Conservation (phyloP, 1,140 invertebrate species). For the Drosophila bifasciata region DNA sequence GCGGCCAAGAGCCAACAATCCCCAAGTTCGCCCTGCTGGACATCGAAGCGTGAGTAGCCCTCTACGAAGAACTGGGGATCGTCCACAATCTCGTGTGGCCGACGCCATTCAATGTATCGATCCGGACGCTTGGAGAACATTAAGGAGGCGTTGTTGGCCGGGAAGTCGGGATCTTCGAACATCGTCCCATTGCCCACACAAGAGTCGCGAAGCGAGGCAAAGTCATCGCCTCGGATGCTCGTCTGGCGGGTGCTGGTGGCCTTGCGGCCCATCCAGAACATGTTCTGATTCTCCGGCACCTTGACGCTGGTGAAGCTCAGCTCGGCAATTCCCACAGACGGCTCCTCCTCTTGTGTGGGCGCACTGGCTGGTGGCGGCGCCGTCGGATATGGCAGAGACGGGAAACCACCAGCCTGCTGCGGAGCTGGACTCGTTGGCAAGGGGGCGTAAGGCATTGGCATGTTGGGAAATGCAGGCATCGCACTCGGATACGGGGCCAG, state of each 20-base stretch:
- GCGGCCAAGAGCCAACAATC: conserved; percentile 99
- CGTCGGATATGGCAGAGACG: conserved; percentile 53
- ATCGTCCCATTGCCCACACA: conserved; percentile 89
- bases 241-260: conserved; percentile 53
- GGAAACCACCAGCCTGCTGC: conserved; percentile 49
- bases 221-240: conserved; percentile 87
- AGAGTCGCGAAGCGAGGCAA: conserved; percentile 88
- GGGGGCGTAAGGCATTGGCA: conserved; percentile 74
- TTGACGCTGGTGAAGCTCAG: conserved; percentile 77
- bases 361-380: conserved; percentile 56
- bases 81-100: conserved; percentile 93
- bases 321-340: conserved; percentile 70
- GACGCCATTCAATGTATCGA: conserved; percentile 92
- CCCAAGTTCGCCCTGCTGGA: conserved; percentile 98
- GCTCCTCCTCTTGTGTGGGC: conserved; percentile 65
- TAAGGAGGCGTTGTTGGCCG: conserved; percentile 90
- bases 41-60: conserved; percentile 97
- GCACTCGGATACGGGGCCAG: conserved; percentile 41
- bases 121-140: conserved; percentile 91
- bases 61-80: conserved; percentile 96
- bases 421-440: conserved; percentile 58
- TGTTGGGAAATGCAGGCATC: conserved; percentile 59
- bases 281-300: conserved; percentile 76
- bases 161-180: conserved; percentile 96
- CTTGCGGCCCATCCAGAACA: conserved; percentile 78